Evolutionary conservation across 2,888 invertebrate genomes (phyloP), one percentile per base, ranked within the genome.

Genomic region (Zaprionus bogoriensis): DNA sequence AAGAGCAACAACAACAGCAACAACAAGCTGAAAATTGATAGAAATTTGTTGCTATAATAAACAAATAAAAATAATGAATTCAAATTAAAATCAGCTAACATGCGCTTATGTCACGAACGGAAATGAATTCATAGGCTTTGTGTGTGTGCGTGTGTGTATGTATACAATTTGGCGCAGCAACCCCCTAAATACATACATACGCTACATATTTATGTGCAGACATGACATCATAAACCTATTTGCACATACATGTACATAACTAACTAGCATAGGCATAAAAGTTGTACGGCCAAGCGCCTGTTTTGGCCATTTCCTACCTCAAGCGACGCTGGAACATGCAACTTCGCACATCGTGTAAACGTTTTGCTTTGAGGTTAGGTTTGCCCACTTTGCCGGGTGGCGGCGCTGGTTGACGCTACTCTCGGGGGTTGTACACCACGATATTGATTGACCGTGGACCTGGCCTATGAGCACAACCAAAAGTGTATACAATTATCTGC

Each of bases 311-410:
- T 74, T 74, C 78, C 81, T 81, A 64, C 78, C 81, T 64, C 75
- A 77, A 81, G 57, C 25, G 46, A 1, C 36, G 54, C 39, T 41
- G 17, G n/a, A 39, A 52, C 67, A 80, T 69, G 73, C 62, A 59
- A 67, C 46, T 58, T 22, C 19, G 4, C 20, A 32, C 28, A 42
- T 55, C 45, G 42, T 42, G 41, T 50, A 50, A 10, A 27, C n/a
- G n/a, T n/a, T n/a, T n/a, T n/a, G n/a, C 44, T 55, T 82, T 82
- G 64, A 79, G 86, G 82, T 82, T 82, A 83, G 53, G 73, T 67
- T 23, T 42, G 9, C n/a, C 1, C 1, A 7, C 22, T 53, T 36
- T 41, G 64, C 64, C 57, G 74, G 65, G 44, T 51, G 45, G n/a
- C n/a, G n/a, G n/a, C n/a, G n/a, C n/a, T n/a, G n/a, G 60, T 57